These are phyloP conservation scores for Archips xylosteana DNA, from an alignment of 2,888 invertebrate genomes.

Conservation along the genomic window DNA sequence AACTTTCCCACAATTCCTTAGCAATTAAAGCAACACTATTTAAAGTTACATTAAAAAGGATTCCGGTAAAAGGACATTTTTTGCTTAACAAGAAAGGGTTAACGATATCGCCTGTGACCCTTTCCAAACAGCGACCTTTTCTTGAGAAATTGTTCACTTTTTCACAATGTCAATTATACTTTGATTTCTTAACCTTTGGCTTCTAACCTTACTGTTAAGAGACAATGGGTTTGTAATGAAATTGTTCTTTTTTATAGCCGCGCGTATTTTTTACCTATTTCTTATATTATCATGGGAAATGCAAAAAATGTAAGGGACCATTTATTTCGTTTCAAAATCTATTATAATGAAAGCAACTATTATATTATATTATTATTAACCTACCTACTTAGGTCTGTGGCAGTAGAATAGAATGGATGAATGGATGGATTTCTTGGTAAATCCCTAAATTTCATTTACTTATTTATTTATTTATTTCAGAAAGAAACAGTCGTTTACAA, in stretches of 20 bases:
- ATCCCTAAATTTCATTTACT: no score
- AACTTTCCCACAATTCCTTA: slow-evolving; percentile 27
- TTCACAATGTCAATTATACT: slow-evolving; percentile 24
- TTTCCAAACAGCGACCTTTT: slow-evolving; percentile 34
- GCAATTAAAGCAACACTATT: slow-evolving; percentile 26
- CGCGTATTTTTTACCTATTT: neutral
- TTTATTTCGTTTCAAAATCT: neutral
- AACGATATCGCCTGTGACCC: slow-evolving; percentile 16
- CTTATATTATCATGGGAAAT: neutral
- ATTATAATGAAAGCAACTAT: no score
- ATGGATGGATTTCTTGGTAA: no score
- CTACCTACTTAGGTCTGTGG: no score
- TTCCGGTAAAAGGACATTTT: slow-evolving; percentile 28
- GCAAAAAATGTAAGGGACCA: neutral
- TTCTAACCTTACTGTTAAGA: slow-evolving; percentile 9
- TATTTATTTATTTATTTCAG: no score
- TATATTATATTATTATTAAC: no score
- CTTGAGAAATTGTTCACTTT: slow-evolving; percentile 8
- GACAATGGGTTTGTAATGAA: slow-evolving; percentile 18
- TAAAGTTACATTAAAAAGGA: slow-evolving; percentile 20
- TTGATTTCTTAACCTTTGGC: slow-evolving; percentile 34
- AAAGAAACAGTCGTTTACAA: no score
- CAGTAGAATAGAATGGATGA: no score
- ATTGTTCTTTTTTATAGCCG: neutral
- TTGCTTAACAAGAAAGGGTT: slow-evolving; percentile 26